These are phyloP conservation scores for Desmophyllum pertusum DNA, from an alignment of 92 coral and sea anemone species.

Conservation along the genomic window DNA sequence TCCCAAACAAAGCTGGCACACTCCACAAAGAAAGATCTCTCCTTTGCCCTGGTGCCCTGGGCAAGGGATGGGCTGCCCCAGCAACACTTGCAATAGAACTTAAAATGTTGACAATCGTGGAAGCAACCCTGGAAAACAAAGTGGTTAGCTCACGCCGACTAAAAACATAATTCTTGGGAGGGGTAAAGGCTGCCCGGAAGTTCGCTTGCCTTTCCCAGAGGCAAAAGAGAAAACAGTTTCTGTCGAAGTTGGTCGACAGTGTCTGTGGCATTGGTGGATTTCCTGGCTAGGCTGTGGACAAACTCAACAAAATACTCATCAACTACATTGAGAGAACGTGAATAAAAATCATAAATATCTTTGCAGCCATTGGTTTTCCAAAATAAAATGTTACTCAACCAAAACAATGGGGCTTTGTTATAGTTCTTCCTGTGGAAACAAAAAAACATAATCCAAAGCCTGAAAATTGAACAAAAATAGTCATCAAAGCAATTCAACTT, in stretches of 20 bases:
- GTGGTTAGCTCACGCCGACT: constrained; percentile 16
- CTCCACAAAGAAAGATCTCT: constrained; percentile 20
- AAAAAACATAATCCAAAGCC: constrained; percentile 64
- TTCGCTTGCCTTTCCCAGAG: constrained; percentile 46
- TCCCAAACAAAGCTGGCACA: constrained; percentile 52
- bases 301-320: constrained; percentile 65
- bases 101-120: constrained; percentile 36
- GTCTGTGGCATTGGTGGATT: constrained; percentile 39
- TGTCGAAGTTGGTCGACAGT: constrained; percentile 35
- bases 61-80: constrained; percentile 22
- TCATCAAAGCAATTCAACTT: constrained; percentile 49
- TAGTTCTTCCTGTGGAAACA: constrained; percentile 65
- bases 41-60: constrained; percentile 42
- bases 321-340: constrained; percentile 24
- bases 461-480: constrained; percentile 54
- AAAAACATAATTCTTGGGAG: constrained; percentile 49
- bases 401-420: constrained; percentile 57
- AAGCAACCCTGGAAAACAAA: constrained; percentile 42
- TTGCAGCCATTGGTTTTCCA: constrained; percentile 37
- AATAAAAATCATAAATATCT: constrained; percentile 43
- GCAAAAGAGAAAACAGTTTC: constrained; percentile 57
- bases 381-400: constrained; percentile 51
- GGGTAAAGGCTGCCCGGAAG: constrained; percentile 50
- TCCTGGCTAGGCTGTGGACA: constrained; percentile 53
- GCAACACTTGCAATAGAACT: constrained; percentile 15